A percentile compares a stretch with the other conserved stretches of the same genome.
phyloP scores from a whole-genome alignment of 2,888 invertebrate genomes.

The Microctonus aethiopoides region DNA sequence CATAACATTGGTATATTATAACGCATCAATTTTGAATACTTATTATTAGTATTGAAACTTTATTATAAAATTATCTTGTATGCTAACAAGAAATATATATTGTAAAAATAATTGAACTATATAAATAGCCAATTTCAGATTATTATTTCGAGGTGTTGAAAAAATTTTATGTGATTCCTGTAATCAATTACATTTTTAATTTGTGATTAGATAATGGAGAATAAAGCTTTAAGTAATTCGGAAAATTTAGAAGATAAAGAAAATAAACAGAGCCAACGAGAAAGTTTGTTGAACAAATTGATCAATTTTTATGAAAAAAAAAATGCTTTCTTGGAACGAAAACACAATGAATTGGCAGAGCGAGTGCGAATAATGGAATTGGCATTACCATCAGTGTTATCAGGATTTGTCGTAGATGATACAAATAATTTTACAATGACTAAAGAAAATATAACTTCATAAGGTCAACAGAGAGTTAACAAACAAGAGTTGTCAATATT shows the following conservation, averaged over 20 bases:
- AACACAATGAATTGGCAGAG: constrained; percentile 49
- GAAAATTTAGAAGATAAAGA: constrained; percentile 12
- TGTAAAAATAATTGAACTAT: not conserved
- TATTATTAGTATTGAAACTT: not conserved
- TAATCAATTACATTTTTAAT: not conserved
- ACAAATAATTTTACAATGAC: constrained; percentile 26
- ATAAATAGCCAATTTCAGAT: not conserved
- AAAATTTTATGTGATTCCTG: not conserved
- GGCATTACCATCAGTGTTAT: constrained; percentile 51
- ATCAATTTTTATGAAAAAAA: constrained; percentile 50
- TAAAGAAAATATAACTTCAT: not conserved
- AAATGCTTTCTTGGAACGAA: constrained; percentile 51
- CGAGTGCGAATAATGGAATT: constrained; percentile 55
- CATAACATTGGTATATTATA: not conserved
- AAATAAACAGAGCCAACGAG: constrained; percentile 31
- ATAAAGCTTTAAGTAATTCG: not conserved
- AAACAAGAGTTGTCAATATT: not conserved
- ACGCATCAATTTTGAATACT: not conserved
- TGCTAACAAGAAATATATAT: too few relatives aligned
- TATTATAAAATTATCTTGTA: too few relatives aligned
- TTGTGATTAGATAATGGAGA: not conserved
- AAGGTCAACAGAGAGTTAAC: not conserved
- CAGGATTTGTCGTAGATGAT: constrained; percentile 47
- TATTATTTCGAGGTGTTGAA: not conserved
- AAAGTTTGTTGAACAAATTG: constrained; percentile 51